Conservation (phyloP, 2,113 vertebrate genomes). For the Rhadina sibilatrix region DNA sequence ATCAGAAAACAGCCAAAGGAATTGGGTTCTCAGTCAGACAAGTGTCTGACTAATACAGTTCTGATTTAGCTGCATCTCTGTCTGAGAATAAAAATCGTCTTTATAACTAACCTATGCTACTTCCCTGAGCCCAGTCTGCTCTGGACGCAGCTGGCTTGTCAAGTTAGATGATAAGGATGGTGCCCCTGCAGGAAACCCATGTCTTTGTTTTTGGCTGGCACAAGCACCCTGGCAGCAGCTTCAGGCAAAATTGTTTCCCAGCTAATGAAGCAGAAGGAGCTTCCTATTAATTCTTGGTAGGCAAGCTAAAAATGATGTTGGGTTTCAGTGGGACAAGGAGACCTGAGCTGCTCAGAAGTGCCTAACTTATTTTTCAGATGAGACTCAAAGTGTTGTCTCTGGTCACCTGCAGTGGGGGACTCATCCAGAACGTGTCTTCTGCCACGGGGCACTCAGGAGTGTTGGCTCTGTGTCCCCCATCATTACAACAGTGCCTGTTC, state of each 20-base stretch:
- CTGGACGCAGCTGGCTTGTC: not conserved
- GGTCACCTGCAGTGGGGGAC: not conserved
- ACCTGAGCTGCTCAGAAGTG: not conserved
- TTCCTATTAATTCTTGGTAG: not conserved
- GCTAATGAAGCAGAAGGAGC: not conserved
- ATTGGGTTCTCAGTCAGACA: not conserved
- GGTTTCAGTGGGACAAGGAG: not conserved
- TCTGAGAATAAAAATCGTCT: not conserved
- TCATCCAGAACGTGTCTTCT: accelerated
- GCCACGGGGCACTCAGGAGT: accelerated
- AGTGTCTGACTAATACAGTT: not conserved
- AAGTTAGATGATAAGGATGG: not conserved
- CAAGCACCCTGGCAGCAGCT: not conserved
- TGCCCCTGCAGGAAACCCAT: not conserved
- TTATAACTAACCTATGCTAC: not conserved
- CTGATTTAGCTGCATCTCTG: not conserved
- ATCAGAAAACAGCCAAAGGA: not conserved
- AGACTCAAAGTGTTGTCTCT: not conserved
- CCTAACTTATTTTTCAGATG: not conserved
- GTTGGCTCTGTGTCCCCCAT: accelerated
- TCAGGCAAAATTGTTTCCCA: not conserved
- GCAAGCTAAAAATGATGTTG: not conserved
- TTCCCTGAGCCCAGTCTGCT: not conserved
- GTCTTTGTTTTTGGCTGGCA: not conserved
- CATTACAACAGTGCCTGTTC: accelerated